Evolutionary conservation across 2,888 invertebrate genomes (phyloP).

Genomic region (Xestia xanthographa): DNA sequence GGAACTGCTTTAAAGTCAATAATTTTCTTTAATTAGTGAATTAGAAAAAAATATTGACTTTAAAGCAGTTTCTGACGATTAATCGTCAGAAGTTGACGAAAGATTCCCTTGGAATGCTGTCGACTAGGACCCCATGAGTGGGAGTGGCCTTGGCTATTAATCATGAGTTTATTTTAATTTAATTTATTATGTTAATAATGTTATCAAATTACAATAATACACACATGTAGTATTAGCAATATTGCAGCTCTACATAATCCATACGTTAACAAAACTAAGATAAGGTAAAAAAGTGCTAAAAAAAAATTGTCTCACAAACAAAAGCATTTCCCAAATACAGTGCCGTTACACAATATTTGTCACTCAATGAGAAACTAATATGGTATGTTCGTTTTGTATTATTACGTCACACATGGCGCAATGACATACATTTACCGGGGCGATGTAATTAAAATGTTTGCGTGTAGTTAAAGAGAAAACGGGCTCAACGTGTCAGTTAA

Average conservation of each 20-base stretch:
- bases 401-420: constrained; percentile 23
- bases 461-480: constrained; percentile 53
- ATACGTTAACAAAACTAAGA: too few species aligned
- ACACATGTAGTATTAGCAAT: too few species aligned
- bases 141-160: neutral
- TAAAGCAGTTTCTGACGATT: neutral
- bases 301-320: neutral
- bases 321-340: constrained; percentile 3
- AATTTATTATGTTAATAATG: too few species aligned
- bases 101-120: neutral
- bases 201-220: too few species aligned
- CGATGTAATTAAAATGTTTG: constrained; percentile 57
- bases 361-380: constrained; percentile 15
- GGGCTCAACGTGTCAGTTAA: constrained; percentile 20
- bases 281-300: too few species aligned
- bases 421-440: constrained; percentile 37
- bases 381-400: constrained; percentile 27
- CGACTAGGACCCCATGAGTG: neutral
- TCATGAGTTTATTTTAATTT: too few species aligned
- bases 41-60: too few species aligned
- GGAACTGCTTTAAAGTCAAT: neutral
- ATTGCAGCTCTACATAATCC: too few species aligned
- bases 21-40: too few species aligned
- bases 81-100: neutral
- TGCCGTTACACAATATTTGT: constrained; percentile 4